Evolutionary conservation across 2,888 invertebrate genomes (phyloP).

Genomic region (Tenthredo scrophulariae): DNA sequence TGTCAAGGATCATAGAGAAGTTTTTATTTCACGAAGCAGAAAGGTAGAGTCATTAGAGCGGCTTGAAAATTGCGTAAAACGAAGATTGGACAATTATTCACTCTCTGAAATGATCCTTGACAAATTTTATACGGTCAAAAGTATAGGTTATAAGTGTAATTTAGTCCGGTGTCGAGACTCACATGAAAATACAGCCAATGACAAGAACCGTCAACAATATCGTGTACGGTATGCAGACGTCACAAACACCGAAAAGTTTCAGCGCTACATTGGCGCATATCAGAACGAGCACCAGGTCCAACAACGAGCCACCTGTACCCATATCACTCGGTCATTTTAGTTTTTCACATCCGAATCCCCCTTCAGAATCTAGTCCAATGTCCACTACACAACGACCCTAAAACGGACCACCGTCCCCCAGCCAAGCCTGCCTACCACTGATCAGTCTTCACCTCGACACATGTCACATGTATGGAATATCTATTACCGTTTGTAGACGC

Average conservation of each 20-base stretch:
- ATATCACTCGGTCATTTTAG: constrained; percentile 66
- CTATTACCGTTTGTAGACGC: constrained; percentile 26
- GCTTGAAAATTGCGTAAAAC: not conserved
- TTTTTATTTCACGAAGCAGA: not conserved
- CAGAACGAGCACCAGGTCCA: constrained; percentile 69
- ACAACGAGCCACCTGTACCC: constrained; percentile 65
- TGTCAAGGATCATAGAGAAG: constrained; percentile 36
- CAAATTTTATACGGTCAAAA: not conserved
- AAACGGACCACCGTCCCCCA: constrained; percentile 40
- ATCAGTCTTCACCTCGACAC: constrained; percentile 50
- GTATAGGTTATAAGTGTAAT: constrained; percentile 6
- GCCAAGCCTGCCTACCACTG: constrained; percentile 43
- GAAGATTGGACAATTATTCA: not conserved
- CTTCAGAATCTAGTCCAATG: not conserved
- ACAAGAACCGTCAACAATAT: constrained; percentile 69
- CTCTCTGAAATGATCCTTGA: constrained; percentile 33
- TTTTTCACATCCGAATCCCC: constrained; percentile 4
- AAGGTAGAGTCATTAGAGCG: not conserved
- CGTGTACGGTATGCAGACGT: constrained; percentile 70
- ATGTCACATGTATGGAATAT: constrained; percentile 29
- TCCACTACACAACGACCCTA: constrained; percentile 32
- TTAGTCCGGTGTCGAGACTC: constrained; percentile 59
- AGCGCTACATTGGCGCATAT: constrained; percentile 66
- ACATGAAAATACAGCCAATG: constrained; percentile 67
- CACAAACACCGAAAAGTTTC: constrained; percentile 67